phyloP scores from a whole-genome alignment of 1,140 invertebrate species.

The Drosophila quadrilineata region DNA sequence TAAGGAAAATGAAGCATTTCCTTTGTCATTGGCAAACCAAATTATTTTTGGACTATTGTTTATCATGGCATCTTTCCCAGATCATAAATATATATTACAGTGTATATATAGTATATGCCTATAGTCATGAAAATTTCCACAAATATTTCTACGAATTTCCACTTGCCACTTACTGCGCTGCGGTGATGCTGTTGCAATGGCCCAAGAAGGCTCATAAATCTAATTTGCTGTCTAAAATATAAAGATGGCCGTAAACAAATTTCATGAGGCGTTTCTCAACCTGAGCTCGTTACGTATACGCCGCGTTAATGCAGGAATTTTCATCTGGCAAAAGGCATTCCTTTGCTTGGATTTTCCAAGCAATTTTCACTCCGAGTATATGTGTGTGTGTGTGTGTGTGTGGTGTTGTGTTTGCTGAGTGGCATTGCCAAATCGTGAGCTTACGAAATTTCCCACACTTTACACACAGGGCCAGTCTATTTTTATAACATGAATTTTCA shows the following conservation, averaged over 20 bases:
- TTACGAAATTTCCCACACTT: constrained; percentile 67
- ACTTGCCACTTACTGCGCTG: not conserved
- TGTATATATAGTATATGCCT: not conserved
- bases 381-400: not conserved
- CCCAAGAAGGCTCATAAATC: constrained; percentile 54
- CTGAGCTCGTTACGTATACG: constrained; percentile 19
- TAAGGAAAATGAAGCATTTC: no score
- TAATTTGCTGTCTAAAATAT: constrained; percentile 22
- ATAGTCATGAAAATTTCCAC: constrained; percentile 31
- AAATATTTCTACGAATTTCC: constrained; percentile 45
- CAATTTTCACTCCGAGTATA: not conserved
- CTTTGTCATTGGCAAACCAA: not conserved
- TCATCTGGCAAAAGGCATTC: constrained; percentile 37
- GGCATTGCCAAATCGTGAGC: constrained; percentile 45
- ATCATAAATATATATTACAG: constrained; percentile 1
- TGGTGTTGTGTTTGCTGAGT: not conserved
- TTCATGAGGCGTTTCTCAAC: constrained; percentile 30
- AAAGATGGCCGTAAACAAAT: constrained; percentile 46
- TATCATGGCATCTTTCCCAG: not conserved
- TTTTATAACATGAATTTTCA: constrained; percentile 56
- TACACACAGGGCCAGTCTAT: constrained; percentile 41
- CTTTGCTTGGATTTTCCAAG: constrained; percentile 52
- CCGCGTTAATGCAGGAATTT: constrained; percentile 45
- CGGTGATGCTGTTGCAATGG: constrained; percentile 13
- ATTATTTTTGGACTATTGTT: no score